These are phyloP conservation scores for Oceanites oceanicus DNA, from an alignment of 2,113 vertebrate species.

Conservation along the genomic window DNA sequence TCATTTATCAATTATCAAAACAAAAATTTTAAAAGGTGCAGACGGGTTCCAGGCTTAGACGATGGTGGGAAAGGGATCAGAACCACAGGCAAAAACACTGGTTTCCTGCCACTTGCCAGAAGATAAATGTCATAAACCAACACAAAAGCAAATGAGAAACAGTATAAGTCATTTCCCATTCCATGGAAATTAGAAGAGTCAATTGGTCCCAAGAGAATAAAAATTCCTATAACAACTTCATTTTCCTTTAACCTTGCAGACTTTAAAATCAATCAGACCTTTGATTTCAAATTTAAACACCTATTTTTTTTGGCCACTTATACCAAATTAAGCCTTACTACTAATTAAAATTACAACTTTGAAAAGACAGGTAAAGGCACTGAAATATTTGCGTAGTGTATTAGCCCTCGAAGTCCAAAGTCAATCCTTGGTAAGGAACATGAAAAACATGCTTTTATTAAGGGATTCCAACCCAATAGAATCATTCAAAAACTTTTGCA, in stretches of 20 bases:
- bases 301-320: background rate
- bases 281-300: background rate
- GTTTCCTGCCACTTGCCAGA: background rate
- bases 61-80: background rate
- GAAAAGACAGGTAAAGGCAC: background rate
- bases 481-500: background rate
- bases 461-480: constrained; percentile 2
- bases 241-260: background rate
- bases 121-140: background rate
- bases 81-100: background rate
- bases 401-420: background rate
- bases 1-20: background rate
- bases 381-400: background rate
- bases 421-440: background rate
- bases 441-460: background rate
- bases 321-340: background rate
- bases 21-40: background rate
- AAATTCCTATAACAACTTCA: background rate
- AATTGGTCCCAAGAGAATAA: background rate
- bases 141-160: background rate
- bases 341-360: background rate
- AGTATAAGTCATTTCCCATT: background rate
- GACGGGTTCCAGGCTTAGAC: background rate
- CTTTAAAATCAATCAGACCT: background rate
- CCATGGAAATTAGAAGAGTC: background rate